Conservation (phyloP, 2,113 vertebrate genomes). For the Nothobranchius kuhntae region DNA sequence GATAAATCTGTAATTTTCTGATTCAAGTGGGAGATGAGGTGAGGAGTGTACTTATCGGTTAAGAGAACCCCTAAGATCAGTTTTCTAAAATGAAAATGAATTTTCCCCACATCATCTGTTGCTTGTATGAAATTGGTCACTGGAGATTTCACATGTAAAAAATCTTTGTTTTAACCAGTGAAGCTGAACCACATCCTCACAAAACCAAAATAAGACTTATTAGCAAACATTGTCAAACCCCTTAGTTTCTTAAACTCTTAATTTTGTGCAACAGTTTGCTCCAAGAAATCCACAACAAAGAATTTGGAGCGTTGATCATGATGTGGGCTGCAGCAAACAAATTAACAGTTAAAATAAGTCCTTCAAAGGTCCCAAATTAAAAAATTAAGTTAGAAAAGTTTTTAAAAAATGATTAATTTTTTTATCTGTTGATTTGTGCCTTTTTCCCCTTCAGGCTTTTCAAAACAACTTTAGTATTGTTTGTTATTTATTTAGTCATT, state of each 20-base stretch:
- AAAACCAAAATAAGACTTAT: not conserved
- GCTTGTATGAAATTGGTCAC: constrained; percentile 25
- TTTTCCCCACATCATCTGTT: constrained; percentile 8
- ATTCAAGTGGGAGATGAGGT: not conserved
- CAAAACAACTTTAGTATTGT: too few relatives aligned
- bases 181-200: constrained; percentile 16
- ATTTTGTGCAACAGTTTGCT: not conserved
- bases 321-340: not conserved
- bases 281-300: too few relatives aligned
- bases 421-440: too few relatives aligned
- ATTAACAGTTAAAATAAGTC: not conserved
- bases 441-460: too few relatives aligned
- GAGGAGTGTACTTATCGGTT: too few relatives aligned
- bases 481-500: too few relatives aligned
- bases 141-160: constrained; percentile 30
- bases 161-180: not conserved
- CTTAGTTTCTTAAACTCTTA: not conserved
- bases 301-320: not conserved
- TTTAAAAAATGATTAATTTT: not conserved
- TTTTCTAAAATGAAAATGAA: too few relatives aligned
- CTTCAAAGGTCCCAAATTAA: not conserved
- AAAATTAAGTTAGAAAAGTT: not conserved
- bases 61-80: too few relatives aligned
- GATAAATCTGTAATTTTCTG: not conserved
- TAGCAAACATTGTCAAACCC: not conserved